phyloP scores from a whole-genome alignment of 1,140 invertebrate species.

The Whitmania pigra region DNA sequence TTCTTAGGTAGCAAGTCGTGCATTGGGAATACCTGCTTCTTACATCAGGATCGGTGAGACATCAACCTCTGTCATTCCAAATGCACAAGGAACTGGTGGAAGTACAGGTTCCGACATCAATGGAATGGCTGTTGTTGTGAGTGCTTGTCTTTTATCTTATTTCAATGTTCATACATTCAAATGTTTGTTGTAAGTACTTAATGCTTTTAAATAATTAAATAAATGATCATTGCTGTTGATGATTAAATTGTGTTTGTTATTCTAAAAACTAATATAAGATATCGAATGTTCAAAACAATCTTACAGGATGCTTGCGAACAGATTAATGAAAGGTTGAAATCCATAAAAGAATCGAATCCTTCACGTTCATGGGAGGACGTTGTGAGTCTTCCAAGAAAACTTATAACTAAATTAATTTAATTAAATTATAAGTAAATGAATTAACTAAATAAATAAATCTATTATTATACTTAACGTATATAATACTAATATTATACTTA shows the following conservation, averaged over 20 bases:
- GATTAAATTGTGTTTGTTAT: not conserved
- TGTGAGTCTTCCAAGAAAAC: not conserved
- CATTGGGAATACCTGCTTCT: conserved; percentile 56
- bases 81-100: conserved; percentile 68
- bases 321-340: conserved; percentile 12
- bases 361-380: conserved; percentile 7
- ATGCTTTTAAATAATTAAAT: not conserved
- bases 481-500: too few relatives aligned
- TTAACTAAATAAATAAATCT: too few relatives aligned
- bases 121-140: conserved; percentile 64
- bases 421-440: too few relatives aligned
- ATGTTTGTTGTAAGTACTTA: not conserved
- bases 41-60: conserved; percentile 74
- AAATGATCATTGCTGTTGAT: not conserved
- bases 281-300: not conserved
- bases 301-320: conserved; percentile 10
- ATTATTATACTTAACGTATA: too few relatives aligned
- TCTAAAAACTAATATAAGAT: not conserved
- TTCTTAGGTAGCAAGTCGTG: conserved; percentile 37
- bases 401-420: not conserved
- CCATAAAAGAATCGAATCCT: conserved; percentile 6
- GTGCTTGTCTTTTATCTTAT: not conserved
- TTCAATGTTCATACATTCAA: not conserved
- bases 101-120: conserved; percentile 78
- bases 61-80: conserved; percentile 78